Evolutionary conservation across 2,113 vertebrate genomes (phyloP).

Genomic region (Nycticebus coucang): DNA sequence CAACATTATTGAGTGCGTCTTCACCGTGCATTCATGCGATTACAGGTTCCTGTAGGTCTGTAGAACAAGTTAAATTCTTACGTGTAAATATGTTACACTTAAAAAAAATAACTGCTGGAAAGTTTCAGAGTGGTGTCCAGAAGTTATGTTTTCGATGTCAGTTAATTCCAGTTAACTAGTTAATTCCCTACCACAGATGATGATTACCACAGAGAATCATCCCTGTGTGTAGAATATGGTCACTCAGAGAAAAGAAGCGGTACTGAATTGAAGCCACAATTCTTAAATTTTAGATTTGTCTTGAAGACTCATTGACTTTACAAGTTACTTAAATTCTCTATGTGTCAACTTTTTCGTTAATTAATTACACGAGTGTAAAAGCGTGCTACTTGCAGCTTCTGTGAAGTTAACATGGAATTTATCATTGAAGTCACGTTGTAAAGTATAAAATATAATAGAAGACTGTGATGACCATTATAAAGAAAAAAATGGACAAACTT

Average conservation of each 20-base stretch:
- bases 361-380: not conserved
- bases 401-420: not conserved
- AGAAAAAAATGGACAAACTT: not conserved
- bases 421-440: not conserved
- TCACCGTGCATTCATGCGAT: not conserved
- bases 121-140: not conserved
- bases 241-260: not conserved
- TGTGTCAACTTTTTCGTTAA: not conserved
- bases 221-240: not conserved
- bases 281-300: not conserved
- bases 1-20: not conserved
- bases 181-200: not conserved
- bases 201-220: not conserved
- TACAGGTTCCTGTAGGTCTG: not conserved
- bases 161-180: no score
- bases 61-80: not conserved
- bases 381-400: not conserved
- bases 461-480: not conserved
- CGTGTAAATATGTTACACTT: not conserved
- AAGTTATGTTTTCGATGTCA: not conserved
- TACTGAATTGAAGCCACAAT: not conserved
- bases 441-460: not conserved
- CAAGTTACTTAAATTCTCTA: constrained; percentile 3
- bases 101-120: not conserved
- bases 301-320: not conserved